Evolutionary conservation across 1,140 invertebrate genomes (phyloP), one percentile per base, ranked within the genome.

Genomic region (Drosophila nannoptera): DNA sequence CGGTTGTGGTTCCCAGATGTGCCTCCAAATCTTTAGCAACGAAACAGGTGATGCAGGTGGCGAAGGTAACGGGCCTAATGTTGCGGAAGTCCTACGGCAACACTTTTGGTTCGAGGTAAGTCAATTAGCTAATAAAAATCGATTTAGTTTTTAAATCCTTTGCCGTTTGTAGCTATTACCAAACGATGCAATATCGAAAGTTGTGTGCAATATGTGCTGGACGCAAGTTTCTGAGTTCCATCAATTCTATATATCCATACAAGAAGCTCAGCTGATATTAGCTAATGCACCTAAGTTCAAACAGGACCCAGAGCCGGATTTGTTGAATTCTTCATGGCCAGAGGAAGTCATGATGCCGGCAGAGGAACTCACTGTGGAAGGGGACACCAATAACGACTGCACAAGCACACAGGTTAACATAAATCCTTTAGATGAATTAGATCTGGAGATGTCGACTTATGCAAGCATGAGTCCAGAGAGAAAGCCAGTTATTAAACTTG

Each of bases 71-170:
- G 60, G 69, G 14, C 43, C 63, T 2, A 86, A 81, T 42, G 81
- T 87, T 4, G 78, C 82, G 0, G 65, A 81, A 42, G 66, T 88
- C 54, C 56, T 88, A 42, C 70, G 81, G 40, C 73, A 87, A 48
- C 83, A 88, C 56, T 88, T 88, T 66, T 88, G 87, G 87, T 88
- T 88, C 49, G 80, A 88, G 75, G 87, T 88, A 53, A 65, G 50
- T 29, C 6, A 29, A 11, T 7, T 42, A 22, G 29, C 35, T 33
- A 38, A 43, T 14, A 46, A 42, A 66, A 49, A 63, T 45, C 32
- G 69, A 32, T 40, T 58, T 32, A 32, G 29, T 4, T 0, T 49
- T 40, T 38, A 50, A 8, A 55, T 14, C 7, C 43, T 43, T 32
- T 29, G 50, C 52, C 12, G 49, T 59, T 48, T 33, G 7, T 45